Evolutionary conservation across 2,888 invertebrate species (phyloP), one percentile per base, ranked within the genome.

Genomic region (Diachrysia chrysitis): DNA sequence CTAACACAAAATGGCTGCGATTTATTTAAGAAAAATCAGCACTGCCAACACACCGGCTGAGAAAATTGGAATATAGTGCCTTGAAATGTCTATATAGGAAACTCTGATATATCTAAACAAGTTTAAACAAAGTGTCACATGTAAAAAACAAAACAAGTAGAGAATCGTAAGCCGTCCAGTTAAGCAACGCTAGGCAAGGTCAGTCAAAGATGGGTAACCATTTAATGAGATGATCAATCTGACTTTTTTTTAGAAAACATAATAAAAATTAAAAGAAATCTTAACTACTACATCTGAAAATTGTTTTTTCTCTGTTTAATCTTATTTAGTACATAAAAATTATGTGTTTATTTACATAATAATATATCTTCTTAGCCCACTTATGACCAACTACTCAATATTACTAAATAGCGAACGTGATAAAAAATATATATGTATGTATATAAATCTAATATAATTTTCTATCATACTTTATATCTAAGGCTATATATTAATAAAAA

Each of bases 401-500:
- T 55, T 61, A 53, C 16, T 61, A 42, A 48, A 64, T 69, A 75
- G 80, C 64, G 25, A 79, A n/a, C n/a, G 53, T 79, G 71, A 57
- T 79, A 79, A 83, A 80, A 80, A 80, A 83, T 80, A 80, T 80
- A 83, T 67, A 79, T 73, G 21, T 71, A 51, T 73, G 21, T 71
- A 51, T 73, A 69, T 69, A 79, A 53, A 51, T 73, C 64, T 75
- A 81, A 81, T 81, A 81, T 68, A 83, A 57, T 73, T 78, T 54
- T 75, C 81, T 81, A 81, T 67, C 67, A 83, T 59, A 69, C 70
- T 61, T 80, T 73, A 73, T 69, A 73, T 68, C 78, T 81, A 83
- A 71, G 59, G 58, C 67, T 78, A 68, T 66, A 71, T 73, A 71
- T 68, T 76, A 73, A 78, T 73, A 76, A 73, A 82, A 82, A 81